Evolutionary conservation across 2,797 vertebrate genomes (phyloP), one percentile per base, ranked within the genome.

Genomic region (Clamator glandarius): DNA sequence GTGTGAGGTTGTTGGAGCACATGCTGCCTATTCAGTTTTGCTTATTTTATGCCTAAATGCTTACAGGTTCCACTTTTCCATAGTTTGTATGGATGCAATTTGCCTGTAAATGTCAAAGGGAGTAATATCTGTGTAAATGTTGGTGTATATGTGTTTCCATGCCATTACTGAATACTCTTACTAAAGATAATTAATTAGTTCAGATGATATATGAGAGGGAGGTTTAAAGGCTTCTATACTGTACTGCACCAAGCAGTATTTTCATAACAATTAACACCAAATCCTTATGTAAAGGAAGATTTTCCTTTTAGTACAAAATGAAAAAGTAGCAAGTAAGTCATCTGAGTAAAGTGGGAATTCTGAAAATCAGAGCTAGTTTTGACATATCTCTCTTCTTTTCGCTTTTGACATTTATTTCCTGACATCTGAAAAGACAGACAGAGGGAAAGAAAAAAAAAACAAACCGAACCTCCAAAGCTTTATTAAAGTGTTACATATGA

Each of bases 401-500:
- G 50, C 51, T 21, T 93, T 90, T 84, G 35, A 73, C 90, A 89
- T 84, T 61, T 77, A 44, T 91, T 93, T 91, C 17, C 18, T 84
- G 20, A 92, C 72, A 63, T 63, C 41, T 69, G 69, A 91, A 89
- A 59, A 90, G 29, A 7, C 80, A 80, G 54, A n/a, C 10, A 87
- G 55, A 78, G 15, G 72, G 35, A 48, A 48, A 33, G 52, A 18
- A 14, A 26, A 20, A 42, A 33, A 44, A 29, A 20, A 72, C 41
- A 68, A 39, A 15, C 7, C 23, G 66, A 90, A 91, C 15, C 17
- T n/a, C 44, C 31, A 92, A 96, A 91, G 69, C 50, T 95, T 97
- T 96, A 96, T 80, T 94, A 94, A 95, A 96, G 11, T 6, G 1
- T 92, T 94, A 79, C 26, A n/a, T 84, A 52, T 87, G 87, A 95